Percentiles rank a stretch among this genome's conserved stretches.
Conservation (phyloP, 2,888 invertebrate species). For the Notocelia uddmanniana region DNA sequence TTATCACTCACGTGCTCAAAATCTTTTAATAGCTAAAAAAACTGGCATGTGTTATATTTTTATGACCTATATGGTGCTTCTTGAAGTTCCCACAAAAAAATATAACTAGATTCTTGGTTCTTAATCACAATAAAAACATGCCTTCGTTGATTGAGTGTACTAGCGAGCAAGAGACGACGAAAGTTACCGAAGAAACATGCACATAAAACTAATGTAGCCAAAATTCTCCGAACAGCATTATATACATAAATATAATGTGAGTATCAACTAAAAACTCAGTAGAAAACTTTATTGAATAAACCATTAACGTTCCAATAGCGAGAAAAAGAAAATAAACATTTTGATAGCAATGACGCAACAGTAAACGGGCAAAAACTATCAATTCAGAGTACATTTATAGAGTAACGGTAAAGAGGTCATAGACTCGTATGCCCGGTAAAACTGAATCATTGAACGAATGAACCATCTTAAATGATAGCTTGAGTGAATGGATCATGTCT, state of each 20-base stretch:
- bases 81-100: no score
- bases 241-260: neutral
- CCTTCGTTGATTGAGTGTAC: no score
- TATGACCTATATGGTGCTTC: no score
- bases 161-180: no score
- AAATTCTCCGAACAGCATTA: no score
- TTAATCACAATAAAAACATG: no score
- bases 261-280: no score
- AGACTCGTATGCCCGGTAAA: slow-evolving; percentile 35
- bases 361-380: slow-evolving; percentile 38
- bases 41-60: no score
- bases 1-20: slow-evolving; percentile 6
- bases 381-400: slow-evolving; percentile 33
- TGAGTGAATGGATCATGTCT: slow-evolving; percentile 8
- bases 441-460: slow-evolving; percentile 25
- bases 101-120: no score
- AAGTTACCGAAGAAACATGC: no score
- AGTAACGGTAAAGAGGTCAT: slow-evolving; percentile 43
- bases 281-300: neutral
- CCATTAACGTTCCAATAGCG: neutral
- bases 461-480: slow-evolving; percentile 24
- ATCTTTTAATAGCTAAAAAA: neutral
- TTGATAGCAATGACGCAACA: slow-evolving; percentile 24
- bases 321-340: slow-evolving; percentile 24
- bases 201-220: no score